phyloP scores from a whole-genome alignment of 1,140 invertebrate species.

The Procambarus clarkii region DNA sequence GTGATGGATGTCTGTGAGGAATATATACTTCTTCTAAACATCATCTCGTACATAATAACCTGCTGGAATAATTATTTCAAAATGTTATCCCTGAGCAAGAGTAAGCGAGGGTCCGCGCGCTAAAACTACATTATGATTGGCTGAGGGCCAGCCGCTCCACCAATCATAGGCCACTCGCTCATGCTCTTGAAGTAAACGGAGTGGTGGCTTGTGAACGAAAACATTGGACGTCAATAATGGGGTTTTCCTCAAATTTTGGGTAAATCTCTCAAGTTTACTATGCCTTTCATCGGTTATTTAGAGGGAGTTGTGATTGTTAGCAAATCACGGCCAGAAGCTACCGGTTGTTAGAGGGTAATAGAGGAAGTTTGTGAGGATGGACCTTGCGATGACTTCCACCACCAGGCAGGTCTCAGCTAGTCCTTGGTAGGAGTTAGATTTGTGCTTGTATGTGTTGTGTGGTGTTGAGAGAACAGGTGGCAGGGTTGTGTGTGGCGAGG shows the following conservation, averaged over 20 bases:
- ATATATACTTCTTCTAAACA: no score
- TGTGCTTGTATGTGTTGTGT: no score
- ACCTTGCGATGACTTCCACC: background rate
- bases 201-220: slow-evolving; percentile 60
- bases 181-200: slow-evolving; percentile 17
- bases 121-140: slow-evolving; percentile 24
- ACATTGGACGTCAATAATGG: slow-evolving; percentile 60
- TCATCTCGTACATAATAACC: no score
- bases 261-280: background rate
- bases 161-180: slow-evolving; percentile 16
- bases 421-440: background rate
- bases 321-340: no score
- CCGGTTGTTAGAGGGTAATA: background rate
- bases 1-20: no score
- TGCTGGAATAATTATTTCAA: no score
- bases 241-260: slow-evolving; percentile 35
- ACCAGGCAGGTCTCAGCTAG: background rate
- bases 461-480: no score
- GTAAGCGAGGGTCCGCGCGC: no score
- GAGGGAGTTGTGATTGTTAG: no score
- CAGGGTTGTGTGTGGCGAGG: no score
- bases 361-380: slow-evolving; percentile 5
- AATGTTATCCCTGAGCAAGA: background rate
- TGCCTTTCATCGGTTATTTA: no score
- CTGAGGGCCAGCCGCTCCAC: background rate